Conservation (phyloP, 1,140 invertebrate species). For the Vanessa tameamea region DNA sequence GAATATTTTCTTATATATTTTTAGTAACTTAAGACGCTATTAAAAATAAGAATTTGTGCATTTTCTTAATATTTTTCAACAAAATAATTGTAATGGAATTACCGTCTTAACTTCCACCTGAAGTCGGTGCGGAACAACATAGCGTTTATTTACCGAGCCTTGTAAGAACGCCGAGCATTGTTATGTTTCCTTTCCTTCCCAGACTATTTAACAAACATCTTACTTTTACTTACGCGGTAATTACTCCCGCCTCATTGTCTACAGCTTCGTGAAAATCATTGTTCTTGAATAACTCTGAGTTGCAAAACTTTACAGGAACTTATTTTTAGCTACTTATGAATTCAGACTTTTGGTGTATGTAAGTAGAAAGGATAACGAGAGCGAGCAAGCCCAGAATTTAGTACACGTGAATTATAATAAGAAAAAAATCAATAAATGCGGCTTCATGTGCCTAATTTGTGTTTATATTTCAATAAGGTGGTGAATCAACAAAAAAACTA, state of each 20-base stretch:
- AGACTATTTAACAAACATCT: slow-evolving; percentile 35
- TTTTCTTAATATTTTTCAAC: slow-evolving; percentile 3
- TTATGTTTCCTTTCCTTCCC: slow-evolving; percentile 26
- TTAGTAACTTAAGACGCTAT: background rate
- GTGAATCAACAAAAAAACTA: too few relatives aligned
- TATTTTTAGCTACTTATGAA: background rate
- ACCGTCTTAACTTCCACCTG: slow-evolving; percentile 9
- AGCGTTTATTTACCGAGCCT: slow-evolving; percentile 10
- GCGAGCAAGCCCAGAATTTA: too few relatives aligned
- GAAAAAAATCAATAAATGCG: too few relatives aligned
- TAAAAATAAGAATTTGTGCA: background rate
- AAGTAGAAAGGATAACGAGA: background rate
- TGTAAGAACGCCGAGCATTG: slow-evolving; percentile 22
- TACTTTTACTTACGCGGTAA: slow-evolving; percentile 33
- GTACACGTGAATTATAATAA: too few relatives aligned
- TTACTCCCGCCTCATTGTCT: slow-evolving; percentile 34
- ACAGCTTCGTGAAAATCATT: slow-evolving; percentile 23
- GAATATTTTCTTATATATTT: background rate
- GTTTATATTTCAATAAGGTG: too few relatives aligned
- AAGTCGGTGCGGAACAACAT: background rate
- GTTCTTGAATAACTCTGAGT: slow-evolving; percentile 25
- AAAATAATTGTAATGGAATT: slow-evolving; percentile 13
- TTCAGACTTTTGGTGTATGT: background rate
- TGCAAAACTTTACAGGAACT: slow-evolving; percentile 8
- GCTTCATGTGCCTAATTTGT: too few relatives aligned